phyloP scores from a whole-genome alignment of 2,797 vertebrate species.

The Cossypha heuglini region DNA sequence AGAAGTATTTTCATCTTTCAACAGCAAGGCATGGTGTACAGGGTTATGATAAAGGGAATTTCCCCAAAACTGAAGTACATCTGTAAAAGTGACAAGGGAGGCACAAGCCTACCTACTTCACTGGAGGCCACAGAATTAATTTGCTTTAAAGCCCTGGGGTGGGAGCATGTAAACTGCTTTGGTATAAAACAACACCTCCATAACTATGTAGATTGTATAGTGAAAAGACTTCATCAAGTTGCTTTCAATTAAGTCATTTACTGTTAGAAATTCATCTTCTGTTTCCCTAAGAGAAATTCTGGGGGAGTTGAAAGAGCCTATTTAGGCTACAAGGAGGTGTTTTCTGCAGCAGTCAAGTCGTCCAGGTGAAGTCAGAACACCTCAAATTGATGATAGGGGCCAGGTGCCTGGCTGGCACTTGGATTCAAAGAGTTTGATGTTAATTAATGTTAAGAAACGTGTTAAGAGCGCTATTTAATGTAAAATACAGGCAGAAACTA shows the following conservation, averaged over 20 bases:
- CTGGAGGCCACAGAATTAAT: neutral
- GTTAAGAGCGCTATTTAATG: neutral
- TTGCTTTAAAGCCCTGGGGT: neutral
- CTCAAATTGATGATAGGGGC: neutral
- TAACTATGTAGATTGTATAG: neutral
- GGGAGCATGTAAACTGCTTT: neutral
- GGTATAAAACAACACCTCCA: neutral
- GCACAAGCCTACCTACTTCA: neutral
- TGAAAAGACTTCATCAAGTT: neutral
- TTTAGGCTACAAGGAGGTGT: neutral
- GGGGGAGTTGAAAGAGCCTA: neutral
- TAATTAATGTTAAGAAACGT: neutral
- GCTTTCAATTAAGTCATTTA: neutral
- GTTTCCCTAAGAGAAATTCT: neutral
- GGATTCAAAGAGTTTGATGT: neutral
- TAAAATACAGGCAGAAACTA: neutral
- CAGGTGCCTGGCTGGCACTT: neutral
- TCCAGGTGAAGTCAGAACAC: neutral
- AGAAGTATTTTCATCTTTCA: neutral
- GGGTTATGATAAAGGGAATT: fast-evolving
- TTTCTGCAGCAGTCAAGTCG: neutral
- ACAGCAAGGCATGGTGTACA: neutral
- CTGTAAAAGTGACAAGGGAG: neutral
- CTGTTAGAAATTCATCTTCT: neutral
- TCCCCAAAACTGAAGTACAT: neutral